These are phyloP conservation scores for Serilophus lunatus DNA, from an alignment of 2,113 vertebrate species.

Conservation along the genomic window DNA sequence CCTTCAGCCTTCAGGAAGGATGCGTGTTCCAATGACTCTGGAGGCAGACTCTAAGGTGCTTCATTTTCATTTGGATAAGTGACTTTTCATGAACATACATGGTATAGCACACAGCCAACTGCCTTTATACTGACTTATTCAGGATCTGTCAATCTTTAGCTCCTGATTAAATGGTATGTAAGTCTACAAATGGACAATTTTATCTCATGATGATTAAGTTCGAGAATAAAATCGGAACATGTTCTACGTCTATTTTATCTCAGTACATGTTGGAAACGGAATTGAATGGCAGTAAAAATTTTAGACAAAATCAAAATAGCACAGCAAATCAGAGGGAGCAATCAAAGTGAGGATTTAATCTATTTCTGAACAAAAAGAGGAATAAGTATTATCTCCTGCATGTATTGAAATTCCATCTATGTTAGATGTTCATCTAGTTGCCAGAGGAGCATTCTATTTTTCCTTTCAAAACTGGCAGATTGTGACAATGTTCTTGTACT, in stretches of 20 bases:
- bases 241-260: not conserved
- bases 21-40: not conserved
- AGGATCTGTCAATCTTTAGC: not conserved
- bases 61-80: not conserved
- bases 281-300: not conserved
- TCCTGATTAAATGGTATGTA: not conserved
- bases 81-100: not conserved
- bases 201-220: not conserved
- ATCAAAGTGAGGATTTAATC: not conserved
- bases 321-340: not conserved
- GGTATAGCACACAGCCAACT: not conserved
- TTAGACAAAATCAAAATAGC: not conserved
- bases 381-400: not conserved
- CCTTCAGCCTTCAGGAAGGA: not conserved
- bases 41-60: not conserved
- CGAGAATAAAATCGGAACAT: not conserved
- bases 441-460: not conserved
- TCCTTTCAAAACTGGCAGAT: not conserved
- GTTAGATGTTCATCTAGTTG: not conserved
- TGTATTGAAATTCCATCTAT: not conserved
- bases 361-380: not conserved
- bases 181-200: not conserved
- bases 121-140: not conserved
- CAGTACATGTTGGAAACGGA: not conserved
- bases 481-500: not conserved